Evolutionary conservation across 1,140 invertebrate genomes (phyloP).

Genomic region (Lethrus apterus): DNA sequence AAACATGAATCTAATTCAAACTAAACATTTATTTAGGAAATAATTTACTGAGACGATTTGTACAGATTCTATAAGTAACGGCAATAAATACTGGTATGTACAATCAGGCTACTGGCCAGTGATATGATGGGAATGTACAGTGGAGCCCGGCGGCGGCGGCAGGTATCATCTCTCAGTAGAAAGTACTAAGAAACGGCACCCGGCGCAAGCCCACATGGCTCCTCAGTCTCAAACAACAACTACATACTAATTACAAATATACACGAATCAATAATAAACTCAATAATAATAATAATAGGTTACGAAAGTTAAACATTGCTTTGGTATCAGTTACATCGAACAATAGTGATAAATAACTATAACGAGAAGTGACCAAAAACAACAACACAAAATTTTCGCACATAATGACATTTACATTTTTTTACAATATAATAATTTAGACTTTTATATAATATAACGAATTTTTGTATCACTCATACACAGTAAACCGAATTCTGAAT

Average conservation of each 20-base stretch:
- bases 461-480: too few species aligned
- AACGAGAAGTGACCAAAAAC: constrained; percentile 5
- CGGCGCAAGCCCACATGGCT: constrained; percentile 12
- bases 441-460: too few species aligned
- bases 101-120: constrained; percentile 38
- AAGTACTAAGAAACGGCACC: constrained; percentile 1
- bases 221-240: constrained; percentile 39
- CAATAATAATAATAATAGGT: constrained; percentile 23
- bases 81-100: constrained; percentile 34
- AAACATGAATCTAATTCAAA: too few species aligned
- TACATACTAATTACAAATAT: constrained; percentile 36
- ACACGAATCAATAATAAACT: constrained; percentile 28
- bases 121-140: constrained; percentile 42
- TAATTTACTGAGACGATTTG: neutral
- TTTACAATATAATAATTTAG: too few species aligned
- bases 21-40: too few species aligned
- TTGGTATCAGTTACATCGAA: constrained; percentile 43
- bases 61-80: constrained; percentile 13
- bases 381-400: neutral
- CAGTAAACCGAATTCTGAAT: too few species aligned
- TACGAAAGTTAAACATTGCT: constrained; percentile 40
- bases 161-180: neutral
- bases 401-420: neutral
- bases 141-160: constrained; percentile 24
- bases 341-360: constrained; percentile 21